Conservation (phyloP, 2,113 vertebrate genomes). For the Amphiprion percula region DNA sequence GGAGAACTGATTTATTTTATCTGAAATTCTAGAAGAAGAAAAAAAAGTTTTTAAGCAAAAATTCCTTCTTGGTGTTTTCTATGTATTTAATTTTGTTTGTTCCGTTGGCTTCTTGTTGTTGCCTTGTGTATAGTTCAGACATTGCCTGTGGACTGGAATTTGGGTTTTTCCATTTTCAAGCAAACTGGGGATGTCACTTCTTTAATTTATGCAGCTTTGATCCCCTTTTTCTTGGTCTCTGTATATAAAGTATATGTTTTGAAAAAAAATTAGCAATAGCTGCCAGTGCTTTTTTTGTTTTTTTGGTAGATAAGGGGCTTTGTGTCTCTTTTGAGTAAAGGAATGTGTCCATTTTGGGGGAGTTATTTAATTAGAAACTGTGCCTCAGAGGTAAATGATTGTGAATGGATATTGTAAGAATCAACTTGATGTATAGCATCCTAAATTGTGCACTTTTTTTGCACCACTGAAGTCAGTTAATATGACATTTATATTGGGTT, state of each 20-base stretch:
- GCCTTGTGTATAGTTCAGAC: constrained; percentile 65
- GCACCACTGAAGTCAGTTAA: constrained; percentile 40
- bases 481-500: constrained; percentile 24
- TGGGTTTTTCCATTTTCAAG: constrained; percentile 43
- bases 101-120: constrained; percentile 40
- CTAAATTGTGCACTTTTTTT: constrained; percentile 29
- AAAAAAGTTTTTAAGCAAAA: background rate
- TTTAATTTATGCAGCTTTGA: constrained; percentile 76
- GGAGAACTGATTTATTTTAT: background rate
- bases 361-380: constrained; percentile 60
- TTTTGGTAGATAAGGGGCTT: constrained; percentile 25
- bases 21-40: constrained; percentile 5
- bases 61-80: constrained; percentile 6
- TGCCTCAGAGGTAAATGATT: constrained; percentile 36
- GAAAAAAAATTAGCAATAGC: constrained; percentile 69
- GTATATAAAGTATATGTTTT: constrained; percentile 77
- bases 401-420: constrained; percentile 49
- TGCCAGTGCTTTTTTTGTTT: constrained; percentile 49
- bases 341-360: constrained; percentile 54
- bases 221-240: constrained; percentile 56
- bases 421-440: constrained; percentile 44
- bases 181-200: constrained; percentile 49
- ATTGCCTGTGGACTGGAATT: constrained; percentile 58
- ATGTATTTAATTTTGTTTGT: constrained; percentile 15
- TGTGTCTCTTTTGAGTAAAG: constrained; percentile 40